Evolutionary conservation across 2,113 vertebrate genomes (phyloP).

Genomic region (Xerus inauris): DNA sequence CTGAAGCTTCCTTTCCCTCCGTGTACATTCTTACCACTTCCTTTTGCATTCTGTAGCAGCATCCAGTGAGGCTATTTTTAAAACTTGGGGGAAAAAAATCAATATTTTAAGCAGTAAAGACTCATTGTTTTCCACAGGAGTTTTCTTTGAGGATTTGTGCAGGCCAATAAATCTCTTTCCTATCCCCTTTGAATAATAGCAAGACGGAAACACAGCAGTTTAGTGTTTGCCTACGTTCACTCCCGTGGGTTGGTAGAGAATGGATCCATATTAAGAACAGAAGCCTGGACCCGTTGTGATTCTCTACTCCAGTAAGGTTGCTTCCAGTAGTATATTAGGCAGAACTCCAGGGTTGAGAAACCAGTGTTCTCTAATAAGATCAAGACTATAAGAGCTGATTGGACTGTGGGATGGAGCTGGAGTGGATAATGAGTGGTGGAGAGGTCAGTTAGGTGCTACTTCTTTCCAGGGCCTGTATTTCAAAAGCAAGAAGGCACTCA

Average conservation of each 20-base stretch:
- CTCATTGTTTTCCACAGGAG: slow-evolving; percentile 54
- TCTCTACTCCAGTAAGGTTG: background rate
- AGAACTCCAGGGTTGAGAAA: slow-evolving; percentile 54
- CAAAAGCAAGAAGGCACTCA: slow-evolving; percentile 73
- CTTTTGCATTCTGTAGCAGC: background rate
- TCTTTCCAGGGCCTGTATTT: background rate
- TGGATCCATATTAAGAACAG: background rate
- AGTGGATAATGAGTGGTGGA: slow-evolving; percentile 59
- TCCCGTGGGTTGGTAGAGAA: background rate
- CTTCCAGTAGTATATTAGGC: slow-evolving; percentile 3
- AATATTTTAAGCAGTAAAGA: slow-evolving; percentile 63
- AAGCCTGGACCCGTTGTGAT: background rate
- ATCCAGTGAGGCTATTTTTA: slow-evolving; percentile 53
- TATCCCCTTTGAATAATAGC: background rate
- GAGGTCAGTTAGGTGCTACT: slow-evolving; percentile 56
- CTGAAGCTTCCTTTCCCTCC: background rate
- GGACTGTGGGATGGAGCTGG: background rate
- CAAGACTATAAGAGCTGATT: slow-evolving; percentile 61
- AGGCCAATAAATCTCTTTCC: slow-evolving; percentile 48
- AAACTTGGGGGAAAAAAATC: background rate
- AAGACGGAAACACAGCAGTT: background rate
- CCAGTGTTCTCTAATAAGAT: slow-evolving; percentile 64
- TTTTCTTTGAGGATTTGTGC: slow-evolving; percentile 67
- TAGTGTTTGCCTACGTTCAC: background rate
- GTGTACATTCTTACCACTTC: background rate